Evolutionary conservation across 53 echinoderm and acorn worm species (phyloP).

Genomic region (Temnopleurus reevesii): DNA sequence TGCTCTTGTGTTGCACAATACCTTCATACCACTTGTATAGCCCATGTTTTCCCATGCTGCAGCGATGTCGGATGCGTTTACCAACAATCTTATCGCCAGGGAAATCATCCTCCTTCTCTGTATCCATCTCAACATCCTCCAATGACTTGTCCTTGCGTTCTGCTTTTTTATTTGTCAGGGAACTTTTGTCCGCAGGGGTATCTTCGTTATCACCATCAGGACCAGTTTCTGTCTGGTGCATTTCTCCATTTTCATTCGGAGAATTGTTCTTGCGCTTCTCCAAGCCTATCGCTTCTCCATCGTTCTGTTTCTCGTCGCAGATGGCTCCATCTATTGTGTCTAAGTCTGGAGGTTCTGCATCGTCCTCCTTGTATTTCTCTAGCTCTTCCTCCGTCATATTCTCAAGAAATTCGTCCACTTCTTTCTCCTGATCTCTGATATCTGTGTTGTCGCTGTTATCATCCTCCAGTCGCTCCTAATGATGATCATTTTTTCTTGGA

Average conservation of each 20-base stretch:
- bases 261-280: not conserved
- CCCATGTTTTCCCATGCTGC: not conserved
- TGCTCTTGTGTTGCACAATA: conserved; percentile 9
- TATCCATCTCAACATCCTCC: not conserved
- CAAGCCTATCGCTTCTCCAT: not conserved
- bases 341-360: not conserved
- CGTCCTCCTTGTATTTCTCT: not conserved
- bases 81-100: conserved; percentile 39
- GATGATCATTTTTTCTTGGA: not conserved
- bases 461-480: not conserved
- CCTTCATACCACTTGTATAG: conserved; percentile 48
- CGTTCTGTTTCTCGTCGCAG: not conserved
- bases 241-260: not conserved
- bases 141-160: not conserved
- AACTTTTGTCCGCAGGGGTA: not conserved
- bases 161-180: not conserved
- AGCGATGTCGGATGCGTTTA: conserved; percentile 13
- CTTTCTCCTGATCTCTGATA: not conserved
- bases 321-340: not conserved
- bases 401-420: conserved; percentile 40
- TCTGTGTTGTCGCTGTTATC: not conserved
- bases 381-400: not conserved
- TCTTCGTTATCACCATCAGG: not conserved
- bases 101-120: not conserved
- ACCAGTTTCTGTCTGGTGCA: not conserved